Evolutionary conservation across 2,113 vertebrate genomes (phyloP).

Genomic region (Sebastes fasciatus): DNA sequence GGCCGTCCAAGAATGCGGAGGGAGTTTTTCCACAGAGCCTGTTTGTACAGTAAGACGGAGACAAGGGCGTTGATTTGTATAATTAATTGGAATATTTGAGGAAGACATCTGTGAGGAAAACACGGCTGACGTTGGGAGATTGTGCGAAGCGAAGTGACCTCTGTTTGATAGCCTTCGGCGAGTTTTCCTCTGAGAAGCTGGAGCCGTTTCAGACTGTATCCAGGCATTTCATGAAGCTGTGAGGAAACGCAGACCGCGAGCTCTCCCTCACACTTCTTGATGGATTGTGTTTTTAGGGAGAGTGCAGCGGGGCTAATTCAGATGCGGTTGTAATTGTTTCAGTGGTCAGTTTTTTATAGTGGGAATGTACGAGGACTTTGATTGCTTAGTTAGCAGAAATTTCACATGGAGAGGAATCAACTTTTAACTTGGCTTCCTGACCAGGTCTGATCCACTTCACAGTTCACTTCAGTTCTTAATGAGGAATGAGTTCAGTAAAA

Average conservation of each 20-base stretch:
- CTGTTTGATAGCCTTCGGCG: slow-evolving; percentile 30
- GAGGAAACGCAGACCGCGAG: slow-evolving; percentile 62
- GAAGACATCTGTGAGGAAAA: slow-evolving; percentile 23
- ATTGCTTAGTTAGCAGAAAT: slow-evolving; percentile 51
- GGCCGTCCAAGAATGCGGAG: slow-evolving; percentile 24
- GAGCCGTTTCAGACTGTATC: slow-evolving; percentile 38
- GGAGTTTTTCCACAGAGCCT: slow-evolving; percentile 12
- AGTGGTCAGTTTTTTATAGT: slow-evolving; percentile 66
- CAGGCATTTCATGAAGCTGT: slow-evolving; percentile 64
- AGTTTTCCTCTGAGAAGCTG: slow-evolving; percentile 12
- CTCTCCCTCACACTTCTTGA: slow-evolving; percentile 52
- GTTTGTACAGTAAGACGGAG: slow-evolving; percentile 1
- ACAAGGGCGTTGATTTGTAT: slow-evolving; percentile 42
- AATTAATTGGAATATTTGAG: slow-evolving; percentile 43
- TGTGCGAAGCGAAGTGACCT: slow-evolving; percentile 46
- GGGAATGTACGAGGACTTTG: slow-evolving; percentile 50
- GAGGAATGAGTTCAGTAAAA: slow-evolving; percentile 14
- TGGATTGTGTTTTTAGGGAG: slow-evolving; percentile 58
- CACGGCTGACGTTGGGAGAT: slow-evolving; percentile 16
- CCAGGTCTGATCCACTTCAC: slow-evolving; percentile 24
- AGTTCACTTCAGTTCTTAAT: slow-evolving; percentile 30
- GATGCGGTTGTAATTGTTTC: slow-evolving; percentile 62
- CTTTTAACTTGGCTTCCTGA: slow-evolving; percentile 40
- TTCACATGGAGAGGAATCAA: slow-evolving; percentile 51
- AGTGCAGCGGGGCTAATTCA: slow-evolving; percentile 56